These are phyloP conservation scores for Chlorodrepanis virens DNA, from an alignment of 2,113 vertebrate species.

Conservation along the genomic window DNA sequence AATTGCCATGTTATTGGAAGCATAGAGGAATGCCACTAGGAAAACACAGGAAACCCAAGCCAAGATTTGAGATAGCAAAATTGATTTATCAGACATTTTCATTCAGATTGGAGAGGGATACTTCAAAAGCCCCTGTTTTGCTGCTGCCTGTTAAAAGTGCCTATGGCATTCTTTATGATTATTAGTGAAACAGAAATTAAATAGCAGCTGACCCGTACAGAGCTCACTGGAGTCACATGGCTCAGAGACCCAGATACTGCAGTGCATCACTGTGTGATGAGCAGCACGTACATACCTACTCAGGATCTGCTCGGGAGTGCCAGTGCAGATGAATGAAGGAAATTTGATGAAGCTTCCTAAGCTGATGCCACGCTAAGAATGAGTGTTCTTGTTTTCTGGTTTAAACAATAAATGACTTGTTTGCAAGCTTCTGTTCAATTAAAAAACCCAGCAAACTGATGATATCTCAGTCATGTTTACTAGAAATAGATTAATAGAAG, in stretches of 20 bases:
- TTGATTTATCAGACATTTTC: background rate
- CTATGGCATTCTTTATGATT: constrained; percentile 46
- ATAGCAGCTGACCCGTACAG: constrained; percentile 29
- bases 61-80: constrained; percentile 20
- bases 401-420: background rate
- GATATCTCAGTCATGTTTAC: background rate
- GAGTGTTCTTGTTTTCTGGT: background rate
- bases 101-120: background rate
- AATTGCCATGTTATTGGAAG: background rate
- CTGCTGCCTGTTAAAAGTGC: background rate
- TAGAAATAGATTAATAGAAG: background rate
- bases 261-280: constrained; percentile 19
- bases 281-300: background rate
- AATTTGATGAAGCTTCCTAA: background rate
- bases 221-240: background rate
- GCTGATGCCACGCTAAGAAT: background rate
- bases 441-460: background rate
- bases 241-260: background rate
- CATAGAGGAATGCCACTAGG: constrained; percentile 21
- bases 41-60: constrained; percentile 36
- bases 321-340: background rate
- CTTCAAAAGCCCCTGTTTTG: constrained; percentile 6
- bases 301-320: background rate
- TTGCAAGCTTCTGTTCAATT: background rate
- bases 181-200: constrained; percentile 56